These are phyloP conservation scores for Achroia grisella DNA, from an alignment of 1,140 invertebrate genomes.

Conservation along the genomic window DNA sequence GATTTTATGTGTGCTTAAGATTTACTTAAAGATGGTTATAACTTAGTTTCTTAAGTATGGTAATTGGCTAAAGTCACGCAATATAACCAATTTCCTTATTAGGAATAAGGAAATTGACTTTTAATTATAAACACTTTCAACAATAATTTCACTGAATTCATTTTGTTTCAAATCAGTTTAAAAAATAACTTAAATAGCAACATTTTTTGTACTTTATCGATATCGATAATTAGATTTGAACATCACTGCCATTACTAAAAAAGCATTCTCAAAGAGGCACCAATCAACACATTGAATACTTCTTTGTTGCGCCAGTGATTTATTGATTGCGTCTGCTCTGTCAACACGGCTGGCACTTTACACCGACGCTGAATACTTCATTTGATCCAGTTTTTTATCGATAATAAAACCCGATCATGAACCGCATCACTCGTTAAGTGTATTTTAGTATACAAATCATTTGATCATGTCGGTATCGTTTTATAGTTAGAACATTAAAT, in stretches of 20 bases:
- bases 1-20: too few species aligned
- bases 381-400: slow-evolving; percentile 72
- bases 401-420: slow-evolving; percentile 58
- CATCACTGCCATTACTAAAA: slow-evolving; percentile 54
- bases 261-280: slow-evolving; percentile 64
- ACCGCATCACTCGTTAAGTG: slow-evolving; percentile 67
- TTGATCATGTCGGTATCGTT: slow-evolving; percentile 30
- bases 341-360: slow-evolving; percentile 65
- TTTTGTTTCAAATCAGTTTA: too few species aligned
- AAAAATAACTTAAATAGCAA: background rate
- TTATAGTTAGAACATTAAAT: slow-evolving; percentile 16
- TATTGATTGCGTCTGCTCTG: slow-evolving; percentile 71
- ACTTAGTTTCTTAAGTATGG: too few species aligned
- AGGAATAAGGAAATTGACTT: too few species aligned
- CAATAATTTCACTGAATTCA: too few species aligned
- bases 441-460: slow-evolving; percentile 65
- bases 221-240: slow-evolving; percentile 8
- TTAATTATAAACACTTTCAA: too few species aligned
- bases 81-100: too few species aligned
- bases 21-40: too few species aligned
- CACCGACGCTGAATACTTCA: slow-evolving; percentile 64
- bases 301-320: slow-evolving; percentile 66
- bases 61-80: too few species aligned
- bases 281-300: slow-evolving; percentile 70
- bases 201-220: slow-evolving; percentile 19